A percentile compares a stretch with the other conserved stretches of the same genome.
These are phyloP conservation scores for Xiphophorus couchianus DNA, from an alignment of 2,113 vertebrate species.

Conservation along the genomic window DNA sequence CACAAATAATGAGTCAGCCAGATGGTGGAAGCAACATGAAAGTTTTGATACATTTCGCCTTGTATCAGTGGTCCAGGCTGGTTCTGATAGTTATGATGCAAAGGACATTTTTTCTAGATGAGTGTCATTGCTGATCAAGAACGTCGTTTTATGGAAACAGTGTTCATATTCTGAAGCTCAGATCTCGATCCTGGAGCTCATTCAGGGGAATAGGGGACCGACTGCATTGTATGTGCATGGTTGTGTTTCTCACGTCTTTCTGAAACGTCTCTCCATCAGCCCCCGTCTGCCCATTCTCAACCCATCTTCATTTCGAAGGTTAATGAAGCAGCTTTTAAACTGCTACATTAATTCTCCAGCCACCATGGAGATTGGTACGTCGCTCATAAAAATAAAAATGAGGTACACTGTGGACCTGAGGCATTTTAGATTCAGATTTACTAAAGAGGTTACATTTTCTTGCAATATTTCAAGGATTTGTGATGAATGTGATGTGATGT, in stretches of 20 bases:
- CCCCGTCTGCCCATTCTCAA: no score
- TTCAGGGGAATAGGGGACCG: no score
- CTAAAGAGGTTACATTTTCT: not conserved
- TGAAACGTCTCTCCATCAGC: not conserved
- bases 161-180: no score
- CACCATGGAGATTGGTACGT: not conserved
- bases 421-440: not conserved
- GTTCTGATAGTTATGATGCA: no score
- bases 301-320: not conserved
- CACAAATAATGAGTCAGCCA: no score
- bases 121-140: no score
- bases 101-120: no score
- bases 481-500: not conserved
- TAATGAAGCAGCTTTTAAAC: not conserved
- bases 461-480: not conserved
- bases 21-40: no score
- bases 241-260: not conserved
- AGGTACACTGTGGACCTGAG: not conserved
- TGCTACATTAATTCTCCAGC: not conserved
- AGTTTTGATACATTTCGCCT: no score
- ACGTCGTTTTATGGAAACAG: no score
- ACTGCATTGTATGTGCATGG: not conserved
- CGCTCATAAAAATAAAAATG: not conserved
- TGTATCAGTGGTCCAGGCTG: no score
- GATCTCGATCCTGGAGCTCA: no score